phyloP scores from a whole-genome alignment of 2,797 vertebrate species.

The Hyperoplus lanceolatus region DNA sequence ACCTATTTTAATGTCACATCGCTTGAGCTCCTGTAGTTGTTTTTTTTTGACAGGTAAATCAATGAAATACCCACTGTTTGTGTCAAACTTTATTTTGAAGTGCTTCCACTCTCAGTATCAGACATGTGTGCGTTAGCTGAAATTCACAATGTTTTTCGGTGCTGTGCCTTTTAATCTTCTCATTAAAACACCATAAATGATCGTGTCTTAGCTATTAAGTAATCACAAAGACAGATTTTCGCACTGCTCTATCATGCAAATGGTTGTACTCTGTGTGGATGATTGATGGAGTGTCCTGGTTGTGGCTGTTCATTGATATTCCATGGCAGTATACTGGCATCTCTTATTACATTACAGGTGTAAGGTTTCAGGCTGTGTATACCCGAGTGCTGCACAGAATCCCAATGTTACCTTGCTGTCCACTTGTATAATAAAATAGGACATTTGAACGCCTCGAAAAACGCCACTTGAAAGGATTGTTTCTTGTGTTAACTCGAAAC shows the following conservation, averaged over 20 bases:
- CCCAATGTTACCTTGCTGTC: conserved; percentile 15
- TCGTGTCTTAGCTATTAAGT: conserved; percentile 21
- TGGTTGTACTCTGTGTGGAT: conserved; percentile 1
- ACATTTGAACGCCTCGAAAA: not conserved
- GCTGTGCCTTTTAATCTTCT: not conserved
- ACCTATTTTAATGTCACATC: not conserved
- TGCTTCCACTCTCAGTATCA: not conserved
- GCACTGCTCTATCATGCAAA: conserved; percentile 26
- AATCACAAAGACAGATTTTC: conserved; percentile 16
- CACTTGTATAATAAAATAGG: not conserved
- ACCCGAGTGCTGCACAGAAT: conserved; percentile 3
- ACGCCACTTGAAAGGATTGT: not conserved
- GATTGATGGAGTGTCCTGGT: conserved; percentile 27
- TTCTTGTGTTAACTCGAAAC: conserved; percentile 4
- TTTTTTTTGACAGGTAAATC: not conserved
- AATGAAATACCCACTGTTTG: not conserved
- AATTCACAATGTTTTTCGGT: not conserved
- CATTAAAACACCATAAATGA: not conserved
- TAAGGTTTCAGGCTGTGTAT: conserved; percentile 26
- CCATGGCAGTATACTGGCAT: not conserved
- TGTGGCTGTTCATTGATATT: conserved; percentile 43
- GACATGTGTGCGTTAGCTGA: not conserved
- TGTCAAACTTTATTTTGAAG: not conserved
- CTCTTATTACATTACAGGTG: conserved; percentile 38
- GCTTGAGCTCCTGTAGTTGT: not conserved